phyloP scores from a whole-genome alignment of 2,888 invertebrate genomes.

The Rhagophthalmus giganteus region DNA sequence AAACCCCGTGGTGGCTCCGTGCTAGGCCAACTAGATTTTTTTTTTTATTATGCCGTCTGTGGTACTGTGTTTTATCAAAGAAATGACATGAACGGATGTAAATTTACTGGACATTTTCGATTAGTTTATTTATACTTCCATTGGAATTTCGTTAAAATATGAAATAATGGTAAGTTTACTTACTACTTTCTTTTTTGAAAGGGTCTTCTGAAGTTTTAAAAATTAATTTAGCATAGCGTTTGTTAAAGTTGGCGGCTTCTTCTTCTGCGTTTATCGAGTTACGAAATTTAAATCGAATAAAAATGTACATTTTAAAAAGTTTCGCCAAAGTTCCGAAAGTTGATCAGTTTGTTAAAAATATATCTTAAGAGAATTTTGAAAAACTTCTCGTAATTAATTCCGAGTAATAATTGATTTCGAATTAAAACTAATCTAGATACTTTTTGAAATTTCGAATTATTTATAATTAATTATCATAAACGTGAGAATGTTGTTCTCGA shows the following conservation, averaged over 20 bases:
- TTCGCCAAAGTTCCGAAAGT: too few relatives aligned
- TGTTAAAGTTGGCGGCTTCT: background rate
- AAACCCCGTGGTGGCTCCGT: slow-evolving; percentile 29
- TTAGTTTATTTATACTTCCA: slow-evolving; percentile 42
- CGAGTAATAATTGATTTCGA: too few relatives aligned
- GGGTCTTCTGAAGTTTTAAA: background rate
- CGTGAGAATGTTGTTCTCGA: too few relatives aligned
- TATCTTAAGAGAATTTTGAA: too few relatives aligned
- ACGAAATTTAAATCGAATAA: too few relatives aligned
- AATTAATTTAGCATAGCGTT: background rate
- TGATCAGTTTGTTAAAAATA: too few relatives aligned
- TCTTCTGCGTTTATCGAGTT: too few relatives aligned
- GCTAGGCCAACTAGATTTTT: slow-evolving; percentile 20
- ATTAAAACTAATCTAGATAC: too few relatives aligned
- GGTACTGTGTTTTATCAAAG: slow-evolving; percentile 21
- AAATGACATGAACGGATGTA: slow-evolving; percentile 44
- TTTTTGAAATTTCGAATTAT: too few relatives aligned
- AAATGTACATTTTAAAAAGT: too few relatives aligned
- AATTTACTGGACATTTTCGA: slow-evolving; percentile 39
- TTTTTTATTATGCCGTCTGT: slow-evolving; percentile 23
- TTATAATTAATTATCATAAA: too few relatives aligned
- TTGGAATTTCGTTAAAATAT: slow-evolving; percentile 46
- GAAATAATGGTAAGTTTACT: slow-evolving; percentile 48
- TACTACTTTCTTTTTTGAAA: slow-evolving; percentile 3
- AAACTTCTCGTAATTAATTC: too few relatives aligned